Conservation (phyloP, 2,797 vertebrate genomes). For the Thamnophis elegans region DNA sequence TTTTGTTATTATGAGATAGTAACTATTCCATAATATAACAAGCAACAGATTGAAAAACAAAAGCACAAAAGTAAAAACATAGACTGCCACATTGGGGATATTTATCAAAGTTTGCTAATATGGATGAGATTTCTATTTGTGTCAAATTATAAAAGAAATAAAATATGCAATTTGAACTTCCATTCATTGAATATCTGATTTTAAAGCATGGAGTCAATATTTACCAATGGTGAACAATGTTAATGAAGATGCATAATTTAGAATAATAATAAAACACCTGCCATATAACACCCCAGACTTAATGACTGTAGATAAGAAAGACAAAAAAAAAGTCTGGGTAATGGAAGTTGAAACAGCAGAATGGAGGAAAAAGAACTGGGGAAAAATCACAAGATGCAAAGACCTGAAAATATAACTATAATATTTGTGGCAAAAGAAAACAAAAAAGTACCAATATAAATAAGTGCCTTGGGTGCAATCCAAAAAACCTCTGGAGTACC, state of each 20-base stretch:
- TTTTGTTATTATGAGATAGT: constrained; percentile 18
- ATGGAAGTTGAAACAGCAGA: background rate
- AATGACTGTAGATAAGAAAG: background rate
- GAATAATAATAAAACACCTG: background rate
- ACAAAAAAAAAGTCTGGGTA: background rate
- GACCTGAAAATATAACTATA: background rate
- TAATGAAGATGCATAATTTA: background rate
- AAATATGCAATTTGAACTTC: constrained; percentile 9
- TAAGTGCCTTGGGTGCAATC: background rate
- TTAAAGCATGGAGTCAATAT: background rate
- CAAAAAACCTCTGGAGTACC: background rate
- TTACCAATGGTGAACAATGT: background rate
- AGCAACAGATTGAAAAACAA: background rate
- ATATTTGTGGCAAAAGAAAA: background rate
- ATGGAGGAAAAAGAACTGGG: background rate
- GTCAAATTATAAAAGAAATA: background rate
- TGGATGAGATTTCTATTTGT: constrained; percentile 6
- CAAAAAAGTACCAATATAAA: background rate
- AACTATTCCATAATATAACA: constrained; percentile 14
- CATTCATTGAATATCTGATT: background rate
- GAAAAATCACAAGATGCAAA: background rate
- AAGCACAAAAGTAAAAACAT: constrained; percentile 4
- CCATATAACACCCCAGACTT: background rate
- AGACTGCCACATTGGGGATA: background rate
- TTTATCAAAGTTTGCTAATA: background rate